Percentiles rank a stretch among this genome's conserved stretches.
Evolutionary conservation across 2,888 invertebrate genomes (phyloP).

Genomic region (Zeuzera pyrina): DNA sequence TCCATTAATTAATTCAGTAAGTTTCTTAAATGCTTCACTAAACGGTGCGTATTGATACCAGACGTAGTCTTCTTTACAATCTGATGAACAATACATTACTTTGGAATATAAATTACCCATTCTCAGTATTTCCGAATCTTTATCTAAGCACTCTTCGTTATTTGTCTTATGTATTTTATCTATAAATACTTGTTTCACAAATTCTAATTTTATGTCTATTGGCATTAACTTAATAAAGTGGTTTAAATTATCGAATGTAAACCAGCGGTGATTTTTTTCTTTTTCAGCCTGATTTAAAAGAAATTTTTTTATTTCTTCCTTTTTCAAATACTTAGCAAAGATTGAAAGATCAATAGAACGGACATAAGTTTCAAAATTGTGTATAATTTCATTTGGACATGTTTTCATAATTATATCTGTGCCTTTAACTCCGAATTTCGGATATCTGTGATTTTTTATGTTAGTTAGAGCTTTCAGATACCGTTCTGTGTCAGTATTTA

Average conservation of each 20-base stretch:
- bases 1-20: constrained; percentile 33
- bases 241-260: constrained; percentile 25
- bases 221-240: constrained; percentile 34
- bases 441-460: constrained; percentile 8
- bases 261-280: constrained; percentile 13
- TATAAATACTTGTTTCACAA: constrained; percentile 37
- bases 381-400: constrained; percentile 29
- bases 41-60: constrained; percentile 48
- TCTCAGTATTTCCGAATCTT: background rate
- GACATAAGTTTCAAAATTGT: constrained; percentile 32
- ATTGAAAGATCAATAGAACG: constrained; percentile 30
- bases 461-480: constrained; percentile 31
- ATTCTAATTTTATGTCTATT: constrained; percentile 32
- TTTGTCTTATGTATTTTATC: constrained; percentile 23
- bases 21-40: constrained; percentile 32
- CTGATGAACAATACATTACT: background rate
- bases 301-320: constrained; percentile 33
- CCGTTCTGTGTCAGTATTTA: constrained; percentile 22
- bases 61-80: constrained; percentile 12
- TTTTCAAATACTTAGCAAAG: constrained; percentile 36
- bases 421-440: constrained; percentile 25
- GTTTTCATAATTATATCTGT: constrained; percentile 36
- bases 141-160: too few relatives aligned
- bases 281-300: constrained; percentile 22
- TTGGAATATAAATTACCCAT: background rate